Evolutionary conservation across 2,888 invertebrate species (phyloP).

Genomic region (Dascillus cervinus): DNA sequence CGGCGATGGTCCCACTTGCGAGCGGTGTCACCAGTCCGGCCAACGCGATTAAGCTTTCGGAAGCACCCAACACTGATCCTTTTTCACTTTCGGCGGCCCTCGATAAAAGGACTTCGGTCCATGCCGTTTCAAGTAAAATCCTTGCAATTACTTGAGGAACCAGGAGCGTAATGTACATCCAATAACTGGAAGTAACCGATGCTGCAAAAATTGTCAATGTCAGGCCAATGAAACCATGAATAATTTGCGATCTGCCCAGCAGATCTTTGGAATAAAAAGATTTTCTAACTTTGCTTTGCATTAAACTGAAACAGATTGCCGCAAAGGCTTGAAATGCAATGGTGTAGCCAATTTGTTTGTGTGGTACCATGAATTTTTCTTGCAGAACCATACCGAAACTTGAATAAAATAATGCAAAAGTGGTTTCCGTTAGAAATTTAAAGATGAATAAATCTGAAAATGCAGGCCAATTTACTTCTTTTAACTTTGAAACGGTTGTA

Average conservation of each 20-base stretch:
- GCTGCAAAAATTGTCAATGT: conserved; percentile 38
- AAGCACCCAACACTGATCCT: conserved; percentile 53
- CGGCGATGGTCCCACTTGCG: conserved; percentile 47
- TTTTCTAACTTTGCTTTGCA: conserved; percentile 44
- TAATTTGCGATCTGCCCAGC: conserved; percentile 42
- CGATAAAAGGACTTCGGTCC: conserved; percentile 49
- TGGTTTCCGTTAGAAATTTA: conserved; percentile 49
- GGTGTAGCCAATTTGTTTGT: conserved; percentile 51
- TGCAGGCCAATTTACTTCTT: conserved; percentile 45
- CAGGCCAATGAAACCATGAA: conserved; percentile 47
- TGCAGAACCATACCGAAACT: conserved; percentile 47
- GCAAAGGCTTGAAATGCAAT: conserved; percentile 51
- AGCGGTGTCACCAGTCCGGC: conserved; percentile 51
- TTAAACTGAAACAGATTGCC: conserved; percentile 45
- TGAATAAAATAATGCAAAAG: conserved; percentile 49
- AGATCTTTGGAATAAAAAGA: conserved; percentile 43
- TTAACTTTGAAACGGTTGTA: conserved; percentile 42
- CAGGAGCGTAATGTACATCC: conserved; percentile 42
- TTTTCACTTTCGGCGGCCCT: conserved; percentile 45
- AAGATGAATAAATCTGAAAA: conserved; percentile 50
- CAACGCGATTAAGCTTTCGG: conserved; percentile 50
- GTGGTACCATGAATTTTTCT: conserved; percentile 44
- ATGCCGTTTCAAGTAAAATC: conserved; percentile 47
- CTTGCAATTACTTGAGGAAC: conserved; percentile 47
- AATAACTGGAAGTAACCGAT: conserved; percentile 23